Base-by-base conservation (phyloP, 2,113 vertebrate species). In the Setophaga kirtlandii region DNA sequence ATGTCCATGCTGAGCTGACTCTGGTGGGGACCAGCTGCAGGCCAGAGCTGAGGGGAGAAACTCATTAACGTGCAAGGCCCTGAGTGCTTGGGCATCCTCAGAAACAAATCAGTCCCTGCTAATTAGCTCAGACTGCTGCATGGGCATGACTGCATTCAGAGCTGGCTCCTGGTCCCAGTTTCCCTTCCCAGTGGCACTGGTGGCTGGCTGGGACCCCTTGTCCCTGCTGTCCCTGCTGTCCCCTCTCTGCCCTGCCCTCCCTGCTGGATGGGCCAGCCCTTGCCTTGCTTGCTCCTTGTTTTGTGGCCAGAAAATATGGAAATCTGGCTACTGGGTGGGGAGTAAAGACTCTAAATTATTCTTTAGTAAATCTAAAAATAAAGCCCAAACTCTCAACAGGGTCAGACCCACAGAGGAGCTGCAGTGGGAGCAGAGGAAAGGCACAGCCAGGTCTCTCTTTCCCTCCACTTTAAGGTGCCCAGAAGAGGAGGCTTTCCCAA, bases 1-100 rank as follows among this genome's bases (percentile, higher is more conserved):
- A 30, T 13, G 31, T 7, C 9, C 30, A 0, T 0, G 0, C 65
- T 53, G 53, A 56, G 4, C 37, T 12, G 83, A 13, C 49, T 28
- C 39, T 64, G 44, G 33, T 25, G 37, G 33, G 71, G 33, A 20
- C 18, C 64, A 74, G 69, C 33, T 31, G 59, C 77, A 64, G 59
- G 49, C 37, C 64, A 33, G 63, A 37, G 77, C 53, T 3, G 5
- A 80, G 78, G n/a, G 74, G 27, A 0, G 2, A 83, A 77, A 6
- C 46, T 87, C 73, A 25, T 69, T 59, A 56, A 77, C 64, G 20
- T 0, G 0, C 0, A 1, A 58, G 44, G 19, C 47, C 50, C 47
- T 10, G 5, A 8, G 23, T 33, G 75, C 59, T 49, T 12, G 19
- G 3, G 6, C 53, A 23, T 17, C 25, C 1, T 65, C 55, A 35